Base-by-base conservation (phyloP, 2,888 invertebrate species). In the Synergus laeviventris region DNA sequence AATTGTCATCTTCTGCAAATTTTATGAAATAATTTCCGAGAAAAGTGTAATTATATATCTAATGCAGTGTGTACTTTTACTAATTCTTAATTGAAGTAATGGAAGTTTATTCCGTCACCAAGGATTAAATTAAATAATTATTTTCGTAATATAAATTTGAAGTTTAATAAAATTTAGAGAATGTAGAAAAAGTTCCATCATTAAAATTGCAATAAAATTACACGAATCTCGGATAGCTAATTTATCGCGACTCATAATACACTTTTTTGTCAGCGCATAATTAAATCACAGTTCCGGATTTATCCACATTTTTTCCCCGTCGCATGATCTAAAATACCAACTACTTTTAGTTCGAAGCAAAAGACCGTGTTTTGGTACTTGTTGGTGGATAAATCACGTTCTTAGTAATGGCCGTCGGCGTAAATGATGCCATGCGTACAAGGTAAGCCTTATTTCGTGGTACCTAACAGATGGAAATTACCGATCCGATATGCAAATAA, bases 401-500 rank as follows among this genome's bases (percentile, higher is more conserved):
- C 81, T 76, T 79, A 75, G 81, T 84, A 85, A 85, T 84, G 81
- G 79, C 76, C 78, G 78, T 42, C 76, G 45, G 81, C 21, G 21
- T 56, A 56, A 56, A 56, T 56, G 56, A 21, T 76, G 82, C 81
- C 81, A 36, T 75, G 77, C 79, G 73, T 75, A 31, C 45, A 70
- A 83, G 74, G 79, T 79, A 76, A 60, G 59, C 62, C 42, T 31
- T 66, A 66, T 18, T 66, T 61, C 31, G 75, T 36, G 16, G 75
- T 42, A 18, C 74, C 74, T 74, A 49, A 54, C 66, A 73, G 82
- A 84, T 85, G 84, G 87, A 86, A 87, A 86, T 86, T 86, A 85
- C 86, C 86, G 86, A 87, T 87, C 87, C 85, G 87, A 87, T 87
- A 87, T 87, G 87, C 87, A 87, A 87, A 87, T 87, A 85, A 82